phyloP scores from a whole-genome alignment of 2,888 invertebrate species.

The Tipula lateralis region DNA sequence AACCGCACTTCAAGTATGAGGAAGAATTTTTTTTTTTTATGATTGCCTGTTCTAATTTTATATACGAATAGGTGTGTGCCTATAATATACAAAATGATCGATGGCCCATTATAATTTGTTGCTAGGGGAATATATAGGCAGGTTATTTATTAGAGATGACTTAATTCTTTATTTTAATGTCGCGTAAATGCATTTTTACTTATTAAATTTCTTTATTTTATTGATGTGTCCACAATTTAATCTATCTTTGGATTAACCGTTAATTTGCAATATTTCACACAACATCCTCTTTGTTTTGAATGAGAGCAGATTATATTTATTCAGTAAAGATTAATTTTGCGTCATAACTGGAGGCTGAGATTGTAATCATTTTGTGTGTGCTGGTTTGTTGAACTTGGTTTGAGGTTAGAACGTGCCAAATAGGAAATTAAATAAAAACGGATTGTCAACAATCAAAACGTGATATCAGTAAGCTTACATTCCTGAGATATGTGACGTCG shows the following conservation, averaged over 20 bases:
- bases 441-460: too few relatives aligned
- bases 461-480: too few relatives aligned
- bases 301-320: not conserved
- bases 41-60: not conserved
- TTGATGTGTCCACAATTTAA: not conserved
- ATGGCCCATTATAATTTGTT: not conserved
- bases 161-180: not conserved
- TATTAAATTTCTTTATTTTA: not conserved
- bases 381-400: not conserved
- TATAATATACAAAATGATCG: not conserved
- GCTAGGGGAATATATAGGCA: not conserved
- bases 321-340: not conserved
- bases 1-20: not conserved
- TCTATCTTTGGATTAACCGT: conserved; percentile 11
- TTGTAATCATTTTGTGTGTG: not conserved
- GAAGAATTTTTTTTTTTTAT: not conserved
- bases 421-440: not conserved
- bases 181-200: not conserved
- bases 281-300: not conserved
- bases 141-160: not conserved
- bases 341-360: not conserved
- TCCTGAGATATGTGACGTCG: too few relatives aligned
- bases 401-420: not conserved
- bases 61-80: not conserved
- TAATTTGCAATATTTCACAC: not conserved